A percentile compares a stretch with the other conserved stretches of the same genome.
These are phyloP conservation scores for Halesus radiatus DNA, from an alignment of 1,140 invertebrate genomes.

Conservation along the genomic window DNA sequence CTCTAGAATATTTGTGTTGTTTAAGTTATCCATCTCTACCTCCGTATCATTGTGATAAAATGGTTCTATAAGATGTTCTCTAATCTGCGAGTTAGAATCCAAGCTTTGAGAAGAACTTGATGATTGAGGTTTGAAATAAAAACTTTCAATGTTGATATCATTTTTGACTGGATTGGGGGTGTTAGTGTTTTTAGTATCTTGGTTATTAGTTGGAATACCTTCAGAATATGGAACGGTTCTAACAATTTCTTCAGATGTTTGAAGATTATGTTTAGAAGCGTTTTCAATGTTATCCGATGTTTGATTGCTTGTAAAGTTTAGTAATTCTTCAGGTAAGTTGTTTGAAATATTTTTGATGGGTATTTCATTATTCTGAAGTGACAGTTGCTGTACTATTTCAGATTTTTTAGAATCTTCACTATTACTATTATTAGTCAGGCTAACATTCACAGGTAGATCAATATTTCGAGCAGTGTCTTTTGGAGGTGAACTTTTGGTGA, in stretches of 20 bases:
- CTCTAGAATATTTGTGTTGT: conserved; percentile 21
- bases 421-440: background rate
- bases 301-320: too few species aligned
- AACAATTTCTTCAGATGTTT: background rate
- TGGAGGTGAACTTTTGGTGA: background rate
- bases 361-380: background rate
- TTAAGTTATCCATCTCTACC: background rate
- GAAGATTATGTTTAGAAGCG: too few species aligned
- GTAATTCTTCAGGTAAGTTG: too few species aligned
- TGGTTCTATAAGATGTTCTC: conserved; percentile 1
- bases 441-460: background rate
- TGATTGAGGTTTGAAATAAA: conserved; percentile 21
- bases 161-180: background rate
- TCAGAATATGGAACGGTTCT: background rate
- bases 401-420: background rate
- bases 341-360: background rate
- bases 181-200: background rate
- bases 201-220: conserved; percentile 11
- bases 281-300: too few species aligned
- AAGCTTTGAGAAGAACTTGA: conserved; percentile 2
- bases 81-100: background rate
- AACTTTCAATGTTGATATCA: background rate
- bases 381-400: background rate
- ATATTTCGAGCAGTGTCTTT: background rate
- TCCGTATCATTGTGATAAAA: background rate